phyloP scores from a whole-genome alignment of 2,797 vertebrate genomes.

The Labeo calbasu region DNA sequence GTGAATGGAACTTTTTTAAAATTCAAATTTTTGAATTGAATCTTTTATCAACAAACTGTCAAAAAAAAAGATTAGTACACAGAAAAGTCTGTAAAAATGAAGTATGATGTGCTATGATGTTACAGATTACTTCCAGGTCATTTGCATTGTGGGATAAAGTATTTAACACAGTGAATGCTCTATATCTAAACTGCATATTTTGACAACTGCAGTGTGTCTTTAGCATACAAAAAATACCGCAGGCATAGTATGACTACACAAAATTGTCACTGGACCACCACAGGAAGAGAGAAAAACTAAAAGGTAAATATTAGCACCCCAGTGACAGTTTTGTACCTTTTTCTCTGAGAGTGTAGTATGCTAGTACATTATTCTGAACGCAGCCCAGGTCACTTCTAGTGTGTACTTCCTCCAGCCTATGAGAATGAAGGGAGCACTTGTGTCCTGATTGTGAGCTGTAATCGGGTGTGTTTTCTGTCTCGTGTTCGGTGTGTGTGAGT shows the following conservation, averaged over 20 bases:
- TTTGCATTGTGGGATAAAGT: constrained; percentile 1
- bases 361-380: background rate
- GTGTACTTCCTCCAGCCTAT: constrained; percentile 70
- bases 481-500: constrained; percentile 54
- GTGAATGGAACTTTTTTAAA: background rate
- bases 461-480: constrained; percentile 48
- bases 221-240: background rate
- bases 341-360: background rate
- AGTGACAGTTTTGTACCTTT: background rate
- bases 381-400: constrained; percentile 14
- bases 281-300: background rate
- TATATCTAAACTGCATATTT: background rate
- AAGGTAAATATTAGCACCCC: background rate
- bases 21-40: background rate
- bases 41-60: too few relatives aligned
- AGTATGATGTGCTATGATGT: background rate
- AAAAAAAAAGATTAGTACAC: too few relatives aligned
- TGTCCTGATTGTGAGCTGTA: constrained; percentile 70
- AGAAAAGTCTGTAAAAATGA: too few relatives aligned
- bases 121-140: background rate
- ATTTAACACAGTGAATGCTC: background rate
- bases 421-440: constrained; percentile 61
- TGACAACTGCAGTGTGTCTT: background rate
- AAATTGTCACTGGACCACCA: background rate
- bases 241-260: background rate